Conservation (phyloP, 2,888 invertebrate species). For the Hydroisotoma schaefferi region DNA sequence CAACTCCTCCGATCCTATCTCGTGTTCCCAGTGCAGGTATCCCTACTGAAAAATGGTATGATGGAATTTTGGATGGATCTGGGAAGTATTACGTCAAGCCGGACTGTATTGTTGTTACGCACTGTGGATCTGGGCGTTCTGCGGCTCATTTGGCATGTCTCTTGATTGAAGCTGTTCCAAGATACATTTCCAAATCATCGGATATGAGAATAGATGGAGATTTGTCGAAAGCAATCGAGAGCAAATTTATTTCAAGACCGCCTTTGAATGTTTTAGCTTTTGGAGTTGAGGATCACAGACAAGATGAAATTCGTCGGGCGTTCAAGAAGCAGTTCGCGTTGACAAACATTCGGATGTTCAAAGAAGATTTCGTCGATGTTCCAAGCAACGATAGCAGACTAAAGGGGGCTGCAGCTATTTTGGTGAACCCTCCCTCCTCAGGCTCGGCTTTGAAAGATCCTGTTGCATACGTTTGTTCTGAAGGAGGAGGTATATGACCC, state of each 20-base stretch:
- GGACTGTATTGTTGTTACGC: conserved; percentile 38
- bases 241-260: conserved; percentile 36
- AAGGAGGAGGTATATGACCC: conserved; percentile 29
- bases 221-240: conserved; percentile 14
- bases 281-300: conserved; percentile 26
- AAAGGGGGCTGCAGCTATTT: conserved; percentile 37
- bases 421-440: conserved; percentile 44
- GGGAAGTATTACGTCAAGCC: conserved; percentile 26
- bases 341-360: conserved; percentile 32
- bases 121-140: conserved; percentile 19
- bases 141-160: not conserved
- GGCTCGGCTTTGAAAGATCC: conserved; percentile 46
- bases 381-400: conserved; percentile 34
- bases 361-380: conserved; percentile 22
- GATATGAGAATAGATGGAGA: conserved; percentile 13
- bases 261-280: conserved; percentile 28
- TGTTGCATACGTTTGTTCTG: conserved; percentile 41
- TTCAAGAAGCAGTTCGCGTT: conserved; percentile 32
- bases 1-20: conserved; percentile 22
- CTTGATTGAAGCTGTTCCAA: conserved; percentile 30
- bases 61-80: conserved; percentile 29
- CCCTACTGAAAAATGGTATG: conserved; percentile 33
- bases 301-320: conserved; percentile 33
- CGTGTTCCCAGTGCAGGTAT: conserved; percentile 3
- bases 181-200: conserved; percentile 30